Conservation (phyloP, 2,113 vertebrate genomes). For the Paralichthys olivaceus region DNA sequence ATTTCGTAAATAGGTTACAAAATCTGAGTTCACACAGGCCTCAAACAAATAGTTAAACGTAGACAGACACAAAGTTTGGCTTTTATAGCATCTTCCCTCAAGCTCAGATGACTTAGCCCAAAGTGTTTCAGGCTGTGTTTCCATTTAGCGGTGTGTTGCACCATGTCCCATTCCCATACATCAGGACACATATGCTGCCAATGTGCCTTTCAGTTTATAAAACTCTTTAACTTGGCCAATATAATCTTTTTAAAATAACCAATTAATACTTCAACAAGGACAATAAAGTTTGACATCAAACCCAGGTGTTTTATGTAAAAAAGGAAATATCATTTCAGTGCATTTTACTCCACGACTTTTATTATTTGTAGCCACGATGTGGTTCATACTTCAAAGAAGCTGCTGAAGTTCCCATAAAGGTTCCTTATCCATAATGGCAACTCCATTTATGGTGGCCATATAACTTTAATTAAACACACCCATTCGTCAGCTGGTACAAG, state of each 20-base stretch:
- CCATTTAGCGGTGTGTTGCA: slow-evolving; percentile 61
- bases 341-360: slow-evolving; percentile 69
- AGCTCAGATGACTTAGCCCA: slow-evolving; percentile 44
- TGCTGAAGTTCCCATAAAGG: slow-evolving; percentile 78
- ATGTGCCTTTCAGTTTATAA: slow-evolving; percentile 80
- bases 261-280: slow-evolving; percentile 82
- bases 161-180: slow-evolving; percentile 67
- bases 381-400: slow-evolving; percentile 82
- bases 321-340: slow-evolving; percentile 74
- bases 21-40: background rate
- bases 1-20: background rate
- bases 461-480: slow-evolving; percentile 83
- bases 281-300: slow-evolving; percentile 82
- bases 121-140: slow-evolving; percentile 71
- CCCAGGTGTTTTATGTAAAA: slow-evolving; percentile 79
- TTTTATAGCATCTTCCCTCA: slow-evolving; percentile 58
- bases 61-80: slow-evolving; percentile 10
- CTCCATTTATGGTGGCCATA: slow-evolving; percentile 81
- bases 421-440: slow-evolving; percentile 76
- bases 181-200: slow-evolving; percentile 75
- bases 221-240: slow-evolving; percentile 73
- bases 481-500: slow-evolving; percentile 77
- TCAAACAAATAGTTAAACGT: background rate
- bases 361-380: slow-evolving; percentile 58
- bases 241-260: slow-evolving; percentile 84